Conservation (phyloP, 2,888 invertebrate genomes). For the Creontiades dilutus region DNA sequence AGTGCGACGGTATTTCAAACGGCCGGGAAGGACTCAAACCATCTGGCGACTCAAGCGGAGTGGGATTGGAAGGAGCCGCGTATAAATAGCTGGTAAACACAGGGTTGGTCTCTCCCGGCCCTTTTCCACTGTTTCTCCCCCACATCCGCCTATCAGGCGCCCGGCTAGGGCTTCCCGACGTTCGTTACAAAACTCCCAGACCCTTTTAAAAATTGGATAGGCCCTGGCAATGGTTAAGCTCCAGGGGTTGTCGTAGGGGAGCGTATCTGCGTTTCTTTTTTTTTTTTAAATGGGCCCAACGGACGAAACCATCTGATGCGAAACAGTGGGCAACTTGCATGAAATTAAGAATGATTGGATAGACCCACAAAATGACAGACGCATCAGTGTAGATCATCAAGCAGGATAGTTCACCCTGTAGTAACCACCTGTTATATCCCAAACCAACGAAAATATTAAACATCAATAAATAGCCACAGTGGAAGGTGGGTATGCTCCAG, state of each 20-base stretch:
- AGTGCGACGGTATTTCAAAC: neutral
- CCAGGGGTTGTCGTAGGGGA: neutral
- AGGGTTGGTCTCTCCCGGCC: slow-evolving; percentile 31
- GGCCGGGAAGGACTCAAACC: neutral
- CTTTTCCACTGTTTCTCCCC: slow-evolving; percentile 27
- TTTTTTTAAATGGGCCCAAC: neutral
- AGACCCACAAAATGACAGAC: too few species aligned
- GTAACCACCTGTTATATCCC: too few species aligned
- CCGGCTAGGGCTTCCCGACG: slow-evolving; percentile 9
- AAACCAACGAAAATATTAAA: too few species aligned
- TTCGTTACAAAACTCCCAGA: neutral
- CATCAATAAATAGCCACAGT: too few species aligned
- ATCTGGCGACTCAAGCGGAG: slow-evolving; percentile 6
- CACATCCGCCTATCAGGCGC: slow-evolving; percentile 29
- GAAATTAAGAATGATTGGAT: neutral
- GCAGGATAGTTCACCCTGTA: too few species aligned
- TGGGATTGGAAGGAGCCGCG: neutral
- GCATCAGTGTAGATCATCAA: too few species aligned
- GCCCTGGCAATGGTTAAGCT: neutral
- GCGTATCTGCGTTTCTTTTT: too few species aligned
- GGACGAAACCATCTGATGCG: slow-evolving; percentile 21
- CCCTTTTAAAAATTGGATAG: neutral
- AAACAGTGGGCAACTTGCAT: neutral
- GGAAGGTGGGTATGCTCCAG: too few species aligned
- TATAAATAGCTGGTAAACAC: slow-evolving; percentile 42